Percentiles rank a stretch among this genome's conserved stretches.
Conservation (phyloP, 2,888 invertebrate species). For the Argyresthia goedartella region DNA sequence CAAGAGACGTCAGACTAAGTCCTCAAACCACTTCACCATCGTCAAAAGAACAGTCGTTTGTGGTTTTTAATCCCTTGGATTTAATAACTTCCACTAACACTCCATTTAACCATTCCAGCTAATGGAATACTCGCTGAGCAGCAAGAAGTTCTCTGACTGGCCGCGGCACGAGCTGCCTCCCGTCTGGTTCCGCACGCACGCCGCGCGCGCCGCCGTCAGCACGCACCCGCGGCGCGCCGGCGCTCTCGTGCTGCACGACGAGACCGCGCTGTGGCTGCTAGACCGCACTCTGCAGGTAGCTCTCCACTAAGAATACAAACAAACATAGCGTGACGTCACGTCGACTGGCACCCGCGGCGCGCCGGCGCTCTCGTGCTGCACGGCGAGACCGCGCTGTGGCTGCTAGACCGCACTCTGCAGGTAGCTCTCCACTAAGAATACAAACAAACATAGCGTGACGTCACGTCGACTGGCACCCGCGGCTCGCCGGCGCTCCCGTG, state of each 20-base stretch:
- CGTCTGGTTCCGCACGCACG: slow-evolving; percentile 70
- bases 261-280: slow-evolving; percentile 74
- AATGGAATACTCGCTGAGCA: slow-evolving; percentile 79
- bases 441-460: neutral
- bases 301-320: neutral
- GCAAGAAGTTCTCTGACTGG: slow-evolving; percentile 75
- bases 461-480: too few species aligned
- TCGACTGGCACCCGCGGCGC: too few species aligned
- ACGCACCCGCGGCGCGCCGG: slow-evolving; percentile 74
- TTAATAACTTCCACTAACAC: too few species aligned
- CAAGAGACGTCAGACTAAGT: too few species aligned
- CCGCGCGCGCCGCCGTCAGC: slow-evolving; percentile 72
- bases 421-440: neutral
- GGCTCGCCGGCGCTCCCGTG: too few species aligned
- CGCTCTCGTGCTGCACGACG: slow-evolving; percentile 80
- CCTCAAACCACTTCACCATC: too few species aligned
- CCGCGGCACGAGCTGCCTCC: slow-evolving; percentile 66
- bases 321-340: neutral
- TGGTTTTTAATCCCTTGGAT: too few species aligned
- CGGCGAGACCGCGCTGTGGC: slow-evolving; percentile 78
- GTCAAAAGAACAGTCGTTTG: too few species aligned
- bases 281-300: slow-evolving; percentile 56
- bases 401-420: slow-evolving; percentile 66
- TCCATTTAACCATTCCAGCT: slow-evolving; percentile 54
- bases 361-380: slow-evolving; percentile 44